phyloP scores from a whole-genome alignment of 2,888 invertebrate species.

The Meiosimyza platycephala region DNA sequence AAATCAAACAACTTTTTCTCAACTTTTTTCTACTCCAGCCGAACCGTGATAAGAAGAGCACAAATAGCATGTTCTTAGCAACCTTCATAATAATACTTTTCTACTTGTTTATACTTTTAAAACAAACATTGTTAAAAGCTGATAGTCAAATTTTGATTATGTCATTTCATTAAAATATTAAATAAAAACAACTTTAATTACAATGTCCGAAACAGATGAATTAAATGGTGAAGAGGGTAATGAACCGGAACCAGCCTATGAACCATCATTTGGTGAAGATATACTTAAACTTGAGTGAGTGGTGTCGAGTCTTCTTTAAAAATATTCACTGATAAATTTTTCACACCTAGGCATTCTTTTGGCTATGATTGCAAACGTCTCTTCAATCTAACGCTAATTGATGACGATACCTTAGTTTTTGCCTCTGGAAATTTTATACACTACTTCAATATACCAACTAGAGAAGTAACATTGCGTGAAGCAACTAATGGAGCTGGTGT shows the following conservation, averaged over 20 bases:
- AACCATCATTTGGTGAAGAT: constrained; percentile 50
- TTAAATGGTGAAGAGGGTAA: constrained; percentile 45
- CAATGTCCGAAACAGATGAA: constrained; percentile 47
- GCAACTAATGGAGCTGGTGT: constrained; percentile 83
- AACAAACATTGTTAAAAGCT: constrained; percentile 6
- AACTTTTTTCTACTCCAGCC: too few species aligned
- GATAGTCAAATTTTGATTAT: background rate
- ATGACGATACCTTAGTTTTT: constrained; percentile 80
- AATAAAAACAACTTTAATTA: constrained; percentile 12
- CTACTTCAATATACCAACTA: constrained; percentile 77
- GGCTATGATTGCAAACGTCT: constrained; percentile 86
- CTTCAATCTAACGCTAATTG: constrained; percentile 83
- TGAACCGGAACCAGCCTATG: constrained; percentile 17
- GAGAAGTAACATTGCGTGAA: constrained; percentile 76
- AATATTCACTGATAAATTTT: background rate
- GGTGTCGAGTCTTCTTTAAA: background rate
- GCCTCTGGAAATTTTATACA: constrained; percentile 85
- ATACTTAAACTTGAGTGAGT: constrained; percentile 57
- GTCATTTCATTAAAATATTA: too few species aligned
- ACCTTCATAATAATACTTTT: background rate
- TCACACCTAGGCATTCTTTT: constrained; percentile 77
- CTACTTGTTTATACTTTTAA: constrained; percentile 5
- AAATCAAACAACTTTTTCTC: too few species aligned
- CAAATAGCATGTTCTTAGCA: background rate
- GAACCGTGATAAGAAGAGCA: too few species aligned